These are phyloP conservation scores for Drosophila bocki DNA, from an alignment of 1,140 invertebrate species.

Conservation along the genomic window DNA sequence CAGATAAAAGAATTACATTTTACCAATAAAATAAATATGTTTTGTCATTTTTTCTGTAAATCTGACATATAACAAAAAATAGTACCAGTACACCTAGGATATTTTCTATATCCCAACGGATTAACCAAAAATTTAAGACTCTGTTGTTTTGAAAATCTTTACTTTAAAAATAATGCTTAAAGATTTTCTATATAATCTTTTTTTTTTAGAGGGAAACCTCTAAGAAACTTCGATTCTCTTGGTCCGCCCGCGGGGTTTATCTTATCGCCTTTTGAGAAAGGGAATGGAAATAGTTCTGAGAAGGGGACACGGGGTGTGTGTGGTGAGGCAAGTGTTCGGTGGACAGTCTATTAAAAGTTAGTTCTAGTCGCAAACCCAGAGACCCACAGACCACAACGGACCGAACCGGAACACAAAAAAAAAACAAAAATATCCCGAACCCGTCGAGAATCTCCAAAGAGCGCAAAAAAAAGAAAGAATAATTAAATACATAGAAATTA, in stretches of 20 bases:
- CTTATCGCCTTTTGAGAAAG: constrained; percentile 24
- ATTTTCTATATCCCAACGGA: neutral
- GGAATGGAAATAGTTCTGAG: constrained; percentile 1
- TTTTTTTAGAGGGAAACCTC: neutral
- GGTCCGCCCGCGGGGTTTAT: constrained; percentile 23
- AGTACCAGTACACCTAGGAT: neutral
- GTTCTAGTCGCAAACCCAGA: constrained; percentile 26
- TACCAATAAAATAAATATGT: neutral
- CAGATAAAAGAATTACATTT: neutral
- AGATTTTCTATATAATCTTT: neutral
- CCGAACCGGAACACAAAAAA: constrained; percentile 9
- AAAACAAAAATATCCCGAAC: neutral
- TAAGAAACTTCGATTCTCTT: constrained; percentile 12
- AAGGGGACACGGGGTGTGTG: neutral
- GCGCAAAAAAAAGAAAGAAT: constrained; percentile 6
- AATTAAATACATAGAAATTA: constrained; percentile 23
- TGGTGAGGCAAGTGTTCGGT: constrained; percentile 1
- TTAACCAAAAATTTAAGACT: neutral
- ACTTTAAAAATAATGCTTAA: neutral
- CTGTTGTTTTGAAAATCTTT: neutral
- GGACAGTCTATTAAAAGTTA: constrained; percentile 17
- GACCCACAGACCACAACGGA: constrained; percentile 26
- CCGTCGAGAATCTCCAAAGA: constrained; percentile 30
- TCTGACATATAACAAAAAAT: neutral
- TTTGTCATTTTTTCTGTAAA: neutral